A percentile compares a stretch with the other conserved stretches of the same genome.
phyloP scores from a whole-genome alignment of 1,140 invertebrate species.

The Pachypsylla venusta region DNA sequence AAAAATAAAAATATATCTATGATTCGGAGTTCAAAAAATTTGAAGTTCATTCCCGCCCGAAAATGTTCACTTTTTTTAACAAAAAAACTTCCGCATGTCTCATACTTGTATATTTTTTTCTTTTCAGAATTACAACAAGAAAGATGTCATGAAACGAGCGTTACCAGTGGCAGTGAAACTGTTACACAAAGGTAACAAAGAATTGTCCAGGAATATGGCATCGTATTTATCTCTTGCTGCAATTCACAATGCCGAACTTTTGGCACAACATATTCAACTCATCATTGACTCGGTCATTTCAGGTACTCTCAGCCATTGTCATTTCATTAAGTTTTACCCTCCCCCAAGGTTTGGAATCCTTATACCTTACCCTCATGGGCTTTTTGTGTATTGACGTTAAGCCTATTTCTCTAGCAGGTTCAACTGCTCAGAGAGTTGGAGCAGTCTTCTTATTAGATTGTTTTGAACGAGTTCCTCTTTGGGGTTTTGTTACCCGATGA shows the following conservation, averaged over 20 bases:
- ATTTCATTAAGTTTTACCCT: background rate
- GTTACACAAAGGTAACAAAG: conserved; percentile 73
- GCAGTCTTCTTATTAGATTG: too few relatives aligned
- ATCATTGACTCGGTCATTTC: conserved; percentile 80
- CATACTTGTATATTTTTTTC: conserved; percentile 19
- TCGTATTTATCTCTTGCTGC: conserved; percentile 85
- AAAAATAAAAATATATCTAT: conserved; percentile 13
- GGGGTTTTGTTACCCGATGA: too few relatives aligned
- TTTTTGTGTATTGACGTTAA: too few relatives aligned
- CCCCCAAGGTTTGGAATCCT: background rate
- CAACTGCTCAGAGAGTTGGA: background rate
- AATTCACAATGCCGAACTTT: conserved; percentile 69
- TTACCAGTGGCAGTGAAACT: conserved; percentile 83
- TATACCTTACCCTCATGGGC: too few relatives aligned
- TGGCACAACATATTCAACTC: conserved; percentile 71
- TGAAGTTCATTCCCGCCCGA: background rate
- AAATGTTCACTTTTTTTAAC: background rate
- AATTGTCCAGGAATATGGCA: conserved; percentile 75
- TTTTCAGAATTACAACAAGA: conserved; percentile 70
- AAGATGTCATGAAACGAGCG: conserved; percentile 72
- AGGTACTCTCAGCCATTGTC: conserved; percentile 38
- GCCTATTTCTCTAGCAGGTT: background rate
- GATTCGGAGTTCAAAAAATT: background rate
- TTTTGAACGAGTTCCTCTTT: background rate
- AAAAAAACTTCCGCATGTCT: background rate